Conservation (phyloP, 2,888 invertebrate species). For the Pyrrhosoma nymphula region DNA sequence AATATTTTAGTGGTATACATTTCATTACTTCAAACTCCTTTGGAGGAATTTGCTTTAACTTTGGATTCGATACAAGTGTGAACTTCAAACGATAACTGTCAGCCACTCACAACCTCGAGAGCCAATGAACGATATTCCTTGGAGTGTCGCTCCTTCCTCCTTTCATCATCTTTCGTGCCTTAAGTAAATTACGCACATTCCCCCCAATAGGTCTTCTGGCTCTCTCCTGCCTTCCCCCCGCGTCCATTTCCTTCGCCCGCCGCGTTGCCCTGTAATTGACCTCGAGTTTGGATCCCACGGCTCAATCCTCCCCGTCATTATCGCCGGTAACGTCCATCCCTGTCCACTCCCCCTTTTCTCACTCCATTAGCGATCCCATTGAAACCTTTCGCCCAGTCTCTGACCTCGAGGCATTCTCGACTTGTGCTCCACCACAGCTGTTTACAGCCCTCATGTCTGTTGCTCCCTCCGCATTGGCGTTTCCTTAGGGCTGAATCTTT, state of each 20-base stretch:
- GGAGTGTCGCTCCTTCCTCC: background rate
- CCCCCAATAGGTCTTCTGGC: background rate
- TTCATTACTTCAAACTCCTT: too few species aligned
- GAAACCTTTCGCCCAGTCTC: background rate
- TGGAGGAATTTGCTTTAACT: too few species aligned
- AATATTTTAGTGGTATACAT: too few species aligned
- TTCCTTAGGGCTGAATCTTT: background rate
- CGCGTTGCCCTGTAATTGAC: background rate
- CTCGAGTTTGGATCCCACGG: background rate
- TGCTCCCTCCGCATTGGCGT: background rate
- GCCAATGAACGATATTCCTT: background rate
- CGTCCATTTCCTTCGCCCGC: background rate
- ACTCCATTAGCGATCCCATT: background rate
- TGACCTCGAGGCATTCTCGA: background rate
- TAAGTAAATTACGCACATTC: background rate
- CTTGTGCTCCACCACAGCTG: background rate
- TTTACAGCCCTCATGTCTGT: background rate
- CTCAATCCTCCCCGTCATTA: background rate
- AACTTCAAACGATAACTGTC: too few species aligned
- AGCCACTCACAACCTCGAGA: background rate
- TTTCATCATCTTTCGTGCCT: background rate
- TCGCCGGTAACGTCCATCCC: background rate
- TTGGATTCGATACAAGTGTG: too few species aligned
- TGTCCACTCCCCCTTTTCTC: background rate
- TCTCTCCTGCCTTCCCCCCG: background rate